phyloP scores from a whole-genome alignment of 2,888 invertebrate species.

The Hydroisotoma schaefferi region DNA sequence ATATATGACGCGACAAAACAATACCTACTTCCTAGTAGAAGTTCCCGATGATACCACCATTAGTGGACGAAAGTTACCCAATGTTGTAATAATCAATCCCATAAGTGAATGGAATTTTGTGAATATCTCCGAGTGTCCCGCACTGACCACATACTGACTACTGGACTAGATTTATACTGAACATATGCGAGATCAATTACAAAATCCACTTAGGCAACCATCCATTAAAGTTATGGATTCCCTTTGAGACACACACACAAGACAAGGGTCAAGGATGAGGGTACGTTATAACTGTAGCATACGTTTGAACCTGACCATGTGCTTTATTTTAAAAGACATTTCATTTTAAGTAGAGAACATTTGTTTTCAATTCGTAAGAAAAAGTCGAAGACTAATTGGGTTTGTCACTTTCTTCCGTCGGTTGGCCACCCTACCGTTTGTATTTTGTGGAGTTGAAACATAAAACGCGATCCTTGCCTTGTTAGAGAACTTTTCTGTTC shows the following conservation, averaged over 20 bases:
- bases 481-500: slow-evolving; percentile 5
- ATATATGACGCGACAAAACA: too few relatives aligned
- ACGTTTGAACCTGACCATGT: too few relatives aligned
- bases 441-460: neutral
- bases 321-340: neutral
- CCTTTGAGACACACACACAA: neutral
- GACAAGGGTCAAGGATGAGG: neutral
- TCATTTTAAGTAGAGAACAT: slow-evolving; percentile 10
- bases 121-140: too few relatives aligned
- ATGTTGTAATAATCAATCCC: too few relatives aligned
- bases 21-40: too few relatives aligned
- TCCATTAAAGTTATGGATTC: neutral
- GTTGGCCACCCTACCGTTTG: slow-evolving; percentile 27
- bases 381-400: slow-evolving; percentile 23
- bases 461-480: slow-evolving; percentile 3
- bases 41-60: too few relatives aligned
- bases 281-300: slow-evolving; percentile 2
- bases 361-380: slow-evolving; percentile 31
- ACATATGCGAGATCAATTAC: neutral
- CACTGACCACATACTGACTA: too few relatives aligned
- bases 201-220: slow-evolving; percentile 1
- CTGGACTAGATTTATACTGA: too few relatives aligned
- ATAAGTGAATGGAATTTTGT: too few relatives aligned
- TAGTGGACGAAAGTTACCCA: too few relatives aligned
- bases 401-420: slow-evolving; percentile 30